phyloP scores from a whole-genome alignment of 2,797 vertebrate species.

The Melopsittacus undulatus region DNA sequence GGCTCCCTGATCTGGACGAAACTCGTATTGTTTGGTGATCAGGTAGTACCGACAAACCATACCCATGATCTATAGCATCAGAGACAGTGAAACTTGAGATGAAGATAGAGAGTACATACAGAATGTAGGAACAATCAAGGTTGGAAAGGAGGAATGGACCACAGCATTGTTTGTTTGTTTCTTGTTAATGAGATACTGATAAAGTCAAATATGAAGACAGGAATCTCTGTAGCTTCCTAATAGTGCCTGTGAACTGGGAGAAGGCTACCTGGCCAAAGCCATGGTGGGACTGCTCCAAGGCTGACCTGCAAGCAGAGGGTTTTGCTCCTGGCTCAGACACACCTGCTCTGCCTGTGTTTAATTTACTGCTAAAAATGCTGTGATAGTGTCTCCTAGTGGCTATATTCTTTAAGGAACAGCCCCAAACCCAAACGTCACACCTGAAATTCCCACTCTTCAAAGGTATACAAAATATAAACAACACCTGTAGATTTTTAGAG shows the following conservation, averaged over 20 bases:
- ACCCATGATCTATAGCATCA: neutral
- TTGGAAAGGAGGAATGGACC: neutral
- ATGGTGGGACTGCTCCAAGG: neutral
- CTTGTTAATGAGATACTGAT: neutral
- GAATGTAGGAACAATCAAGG: neutral
- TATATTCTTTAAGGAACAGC: neutral
- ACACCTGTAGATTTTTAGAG: neutral
- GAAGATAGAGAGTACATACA: neutral
- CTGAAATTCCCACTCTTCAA: neutral
- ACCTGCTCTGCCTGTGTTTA: neutral
- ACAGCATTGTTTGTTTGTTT: fast-evolving
- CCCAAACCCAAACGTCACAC: neutral
- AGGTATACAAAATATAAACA: neutral
- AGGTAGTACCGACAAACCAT: neutral
- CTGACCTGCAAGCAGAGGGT: neutral
- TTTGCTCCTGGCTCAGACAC: neutral
- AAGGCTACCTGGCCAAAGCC: neutral
- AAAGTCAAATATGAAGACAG: neutral
- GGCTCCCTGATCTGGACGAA: neutral
- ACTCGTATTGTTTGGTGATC: neutral
- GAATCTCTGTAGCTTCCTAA: neutral
- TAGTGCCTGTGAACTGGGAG: neutral
- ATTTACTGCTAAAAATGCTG: neutral
- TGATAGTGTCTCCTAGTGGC: slow-evolving; percentile 40
- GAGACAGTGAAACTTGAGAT: neutral